Percentiles rank a stretch among this genome's conserved stretches.
These are phyloP conservation scores for Cataglyphis albicans DNA, from an alignment of 2,888 invertebrate genomes.

Conservation along the genomic window DNA sequence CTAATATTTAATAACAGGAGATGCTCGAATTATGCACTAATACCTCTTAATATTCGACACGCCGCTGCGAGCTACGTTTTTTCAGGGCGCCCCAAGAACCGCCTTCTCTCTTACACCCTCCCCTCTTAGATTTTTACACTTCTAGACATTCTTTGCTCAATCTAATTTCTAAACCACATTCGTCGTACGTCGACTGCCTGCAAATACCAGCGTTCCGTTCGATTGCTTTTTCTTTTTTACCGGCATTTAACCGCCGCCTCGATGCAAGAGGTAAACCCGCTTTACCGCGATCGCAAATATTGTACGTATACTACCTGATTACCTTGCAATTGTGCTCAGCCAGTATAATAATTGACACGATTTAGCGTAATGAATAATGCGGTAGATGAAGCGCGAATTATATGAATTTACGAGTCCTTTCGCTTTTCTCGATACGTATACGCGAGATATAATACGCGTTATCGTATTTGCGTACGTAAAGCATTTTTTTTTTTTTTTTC, in stretches of 20 bases:
- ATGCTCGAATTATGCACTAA: conserved; percentile 66
- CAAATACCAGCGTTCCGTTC: conserved; percentile 10
- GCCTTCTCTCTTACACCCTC: conserved; percentile 29
- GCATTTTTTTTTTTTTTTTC: background rate
- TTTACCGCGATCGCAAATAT: conserved; percentile 50
- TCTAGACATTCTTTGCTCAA: conserved; percentile 14
- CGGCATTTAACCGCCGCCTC: conserved; percentile 47
- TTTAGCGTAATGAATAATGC: conserved; percentile 25
- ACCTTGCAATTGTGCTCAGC: background rate
- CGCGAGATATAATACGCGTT: background rate
- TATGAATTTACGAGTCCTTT: conserved; percentile 8
- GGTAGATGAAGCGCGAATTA: conserved; percentile 3
- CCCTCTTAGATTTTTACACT: conserved; percentile 39
- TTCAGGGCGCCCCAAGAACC: conserved; percentile 70
- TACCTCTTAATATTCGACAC: conserved; percentile 63
- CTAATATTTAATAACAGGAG: conserved; percentile 78
- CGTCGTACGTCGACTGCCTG: background rate
- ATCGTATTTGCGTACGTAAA: background rate
- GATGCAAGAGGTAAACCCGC: conserved; percentile 35
- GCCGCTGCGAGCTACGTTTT: conserved; percentile 64
- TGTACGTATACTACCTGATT: conserved; percentile 28
- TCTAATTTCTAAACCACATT: conserved; percentile 42
- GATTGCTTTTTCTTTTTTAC: background rate
- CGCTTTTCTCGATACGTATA: background rate
- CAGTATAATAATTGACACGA: conserved; percentile 55